These are phyloP conservation scores for Nipponia nippon DNA, from an alignment of 2,113 vertebrate genomes.

Conservation along the genomic window DNA sequence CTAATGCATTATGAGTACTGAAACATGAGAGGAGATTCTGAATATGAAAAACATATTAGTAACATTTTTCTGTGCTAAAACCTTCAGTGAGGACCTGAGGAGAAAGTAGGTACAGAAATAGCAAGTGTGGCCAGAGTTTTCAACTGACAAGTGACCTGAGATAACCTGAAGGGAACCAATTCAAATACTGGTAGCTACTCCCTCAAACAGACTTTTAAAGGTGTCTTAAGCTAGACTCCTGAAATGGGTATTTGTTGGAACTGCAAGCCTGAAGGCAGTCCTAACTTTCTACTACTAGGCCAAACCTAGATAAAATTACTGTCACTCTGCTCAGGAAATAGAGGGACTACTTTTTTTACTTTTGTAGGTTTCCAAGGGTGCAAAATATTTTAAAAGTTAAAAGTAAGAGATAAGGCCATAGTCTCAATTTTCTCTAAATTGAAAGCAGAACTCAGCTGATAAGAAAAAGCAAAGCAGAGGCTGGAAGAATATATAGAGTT, in stretches of 20 bases:
- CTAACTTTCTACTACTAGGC: background rate
- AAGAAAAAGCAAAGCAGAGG: background rate
- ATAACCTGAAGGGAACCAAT: background rate
- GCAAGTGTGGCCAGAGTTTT: background rate
- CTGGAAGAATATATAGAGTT: background rate
- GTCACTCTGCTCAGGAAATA: background rate
- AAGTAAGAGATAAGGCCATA: background rate
- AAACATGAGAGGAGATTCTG: background rate
- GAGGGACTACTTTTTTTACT: background rate
- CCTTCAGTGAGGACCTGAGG: background rate
- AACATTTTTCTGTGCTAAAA: background rate
- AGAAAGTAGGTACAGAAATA: background rate
- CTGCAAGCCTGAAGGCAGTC: background rate
- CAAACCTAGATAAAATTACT: background rate
- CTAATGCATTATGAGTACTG: background rate
- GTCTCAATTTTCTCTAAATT: background rate
- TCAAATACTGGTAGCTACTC: background rate
- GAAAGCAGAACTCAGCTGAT: background rate
- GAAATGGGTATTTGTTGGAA: background rate
- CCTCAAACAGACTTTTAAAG: background rate
- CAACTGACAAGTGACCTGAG: background rate
- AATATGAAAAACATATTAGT: background rate
- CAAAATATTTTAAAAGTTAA: background rate
- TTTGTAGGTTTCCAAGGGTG: background rate
- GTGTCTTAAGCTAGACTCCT: background rate